Evolutionary conservation across 2,797 vertebrate species (phyloP).

Genomic region (Lemur catta): DNA sequence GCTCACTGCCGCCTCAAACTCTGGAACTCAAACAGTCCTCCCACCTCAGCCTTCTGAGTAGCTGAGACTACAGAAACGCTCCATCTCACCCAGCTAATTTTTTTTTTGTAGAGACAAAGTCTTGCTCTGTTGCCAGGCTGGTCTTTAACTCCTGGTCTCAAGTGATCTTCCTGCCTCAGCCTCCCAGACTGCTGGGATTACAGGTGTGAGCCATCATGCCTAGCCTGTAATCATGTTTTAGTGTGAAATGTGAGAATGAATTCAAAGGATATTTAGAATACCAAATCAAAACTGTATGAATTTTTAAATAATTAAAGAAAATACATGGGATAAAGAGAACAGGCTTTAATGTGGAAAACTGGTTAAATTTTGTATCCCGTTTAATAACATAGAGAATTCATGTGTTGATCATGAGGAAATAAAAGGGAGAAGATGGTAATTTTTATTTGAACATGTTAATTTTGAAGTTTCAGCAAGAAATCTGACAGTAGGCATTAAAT

Average conservation of each 20-base stretch:
- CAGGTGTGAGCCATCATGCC: no score
- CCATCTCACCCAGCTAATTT: no score
- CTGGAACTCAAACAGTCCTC: no score
- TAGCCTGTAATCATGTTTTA: not conserved
- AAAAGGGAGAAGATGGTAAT: not conserved
- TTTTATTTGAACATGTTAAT: not conserved
- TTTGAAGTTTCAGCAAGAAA: not conserved
- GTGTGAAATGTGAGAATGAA: not conserved
- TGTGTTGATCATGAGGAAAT: not conserved
- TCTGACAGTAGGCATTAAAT: not conserved
- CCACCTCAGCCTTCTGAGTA: no score
- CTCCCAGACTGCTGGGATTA: no score
- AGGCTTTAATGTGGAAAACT: not conserved
- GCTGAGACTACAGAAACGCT: no score
- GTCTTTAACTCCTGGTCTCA: no score
- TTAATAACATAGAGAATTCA: not conserved
- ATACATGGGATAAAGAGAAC: not conserved
- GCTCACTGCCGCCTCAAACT: no score
- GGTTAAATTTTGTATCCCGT: not conserved
- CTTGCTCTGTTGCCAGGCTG: no score
- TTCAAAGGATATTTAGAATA: not conserved
- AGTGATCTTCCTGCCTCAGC: no score
- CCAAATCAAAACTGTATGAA: not conserved
- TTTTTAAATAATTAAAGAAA: not conserved
- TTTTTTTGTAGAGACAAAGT: no score